Evolutionary conservation across 2,797 vertebrate genomes (phyloP).

Genomic region (Denticeps clupeoides): DNA sequence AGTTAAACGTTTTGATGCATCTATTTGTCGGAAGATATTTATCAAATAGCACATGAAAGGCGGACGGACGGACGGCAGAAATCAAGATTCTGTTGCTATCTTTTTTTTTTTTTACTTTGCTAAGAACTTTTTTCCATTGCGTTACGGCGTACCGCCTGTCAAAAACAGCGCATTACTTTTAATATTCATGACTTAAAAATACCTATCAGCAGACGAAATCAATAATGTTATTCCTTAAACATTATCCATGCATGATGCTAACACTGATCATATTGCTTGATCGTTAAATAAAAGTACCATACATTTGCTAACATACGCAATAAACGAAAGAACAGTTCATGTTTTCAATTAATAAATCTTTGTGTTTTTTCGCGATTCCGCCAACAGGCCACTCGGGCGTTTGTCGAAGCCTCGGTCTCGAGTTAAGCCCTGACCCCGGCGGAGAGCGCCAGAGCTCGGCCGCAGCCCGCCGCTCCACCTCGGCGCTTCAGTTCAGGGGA

Average conservation of each 20-base stretch:
- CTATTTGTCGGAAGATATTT: too few relatives aligned
- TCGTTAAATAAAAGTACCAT: conserved; percentile 35
- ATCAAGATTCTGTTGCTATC: conserved; percentile 11
- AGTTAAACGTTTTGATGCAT: too few relatives aligned
- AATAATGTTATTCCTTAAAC: conserved; percentile 27
- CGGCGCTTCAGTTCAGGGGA: conserved; percentile 62
- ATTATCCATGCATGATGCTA: conserved; percentile 28
- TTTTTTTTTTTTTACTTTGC: conserved; percentile 31
- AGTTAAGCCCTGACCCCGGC: conserved; percentile 60
- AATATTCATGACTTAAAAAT: conserved; percentile 21
- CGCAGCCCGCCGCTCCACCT: conserved; percentile 63
- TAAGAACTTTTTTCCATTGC: conserved; percentile 38
- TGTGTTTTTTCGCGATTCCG: conserved; percentile 41
- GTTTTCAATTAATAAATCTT: conserved; percentile 50
- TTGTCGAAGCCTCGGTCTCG: conserved; percentile 67
- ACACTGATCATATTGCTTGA: conserved; percentile 4
- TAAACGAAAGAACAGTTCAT: conserved; percentile 44
- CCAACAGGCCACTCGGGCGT: conserved; percentile 62
- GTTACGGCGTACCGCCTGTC: conserved; percentile 10
- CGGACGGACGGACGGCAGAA: too few relatives aligned
- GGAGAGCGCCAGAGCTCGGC: conserved; percentile 57
- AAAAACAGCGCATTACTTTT: conserved; percentile 22
- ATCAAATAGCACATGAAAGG: too few relatives aligned
- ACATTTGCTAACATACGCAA: conserved; percentile 42
- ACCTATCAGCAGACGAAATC: conserved; percentile 25